These are phyloP conservation scores for Nycteola revayana DNA, from an alignment of 2,888 invertebrate genomes.

Conservation along the genomic window DNA sequence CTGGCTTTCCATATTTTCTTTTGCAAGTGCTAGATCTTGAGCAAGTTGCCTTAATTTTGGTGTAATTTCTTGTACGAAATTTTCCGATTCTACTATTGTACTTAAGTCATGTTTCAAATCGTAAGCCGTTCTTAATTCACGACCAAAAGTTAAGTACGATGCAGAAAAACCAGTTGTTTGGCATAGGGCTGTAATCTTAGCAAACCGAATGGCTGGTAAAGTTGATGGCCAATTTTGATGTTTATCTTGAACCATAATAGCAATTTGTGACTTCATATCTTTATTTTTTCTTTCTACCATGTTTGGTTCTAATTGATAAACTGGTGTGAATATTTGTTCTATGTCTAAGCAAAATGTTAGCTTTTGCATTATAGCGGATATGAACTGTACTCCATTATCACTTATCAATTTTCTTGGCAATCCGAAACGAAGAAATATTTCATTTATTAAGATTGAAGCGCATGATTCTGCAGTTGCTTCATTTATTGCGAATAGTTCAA, in stretches of 20 bases:
- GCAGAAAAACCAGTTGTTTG: constrained; percentile 4
- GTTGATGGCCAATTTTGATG: constrained; percentile 7
- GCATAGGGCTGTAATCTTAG: constrained; percentile 5
- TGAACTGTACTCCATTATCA: constrained; percentile 48
- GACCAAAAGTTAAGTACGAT: constrained; percentile 6
- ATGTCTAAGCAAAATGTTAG: constrained; percentile 28
- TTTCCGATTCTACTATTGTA: constrained; percentile 1
- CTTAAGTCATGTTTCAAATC: constrained; percentile 6
- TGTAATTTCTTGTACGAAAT: constrained; percentile 2
- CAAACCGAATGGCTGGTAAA: constrained; percentile 7
- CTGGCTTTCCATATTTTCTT: constrained; percentile 1
- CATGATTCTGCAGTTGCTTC: constrained; percentile 33
- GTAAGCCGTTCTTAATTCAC: constrained; percentile 5
- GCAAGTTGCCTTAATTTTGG: constrained; percentile 1
- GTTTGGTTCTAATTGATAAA: constrained; percentile 35
- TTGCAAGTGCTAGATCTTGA: constrained; percentile 1
- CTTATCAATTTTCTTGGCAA: constrained; percentile 37
- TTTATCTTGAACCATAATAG: constrained; percentile 8
- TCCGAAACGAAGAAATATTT: constrained; percentile 46
- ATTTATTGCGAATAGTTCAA: constrained; percentile 31
- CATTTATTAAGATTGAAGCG: constrained; percentile 36
- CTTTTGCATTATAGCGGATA: constrained; percentile 44
- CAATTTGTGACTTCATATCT: constrained; percentile 12
- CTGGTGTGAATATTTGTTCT: constrained; percentile 32
- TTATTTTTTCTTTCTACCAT: constrained; percentile 11